phyloP scores from a whole-genome alignment of 2,797 vertebrate genomes.

The Typhlichthys eigenmanni region DNA sequence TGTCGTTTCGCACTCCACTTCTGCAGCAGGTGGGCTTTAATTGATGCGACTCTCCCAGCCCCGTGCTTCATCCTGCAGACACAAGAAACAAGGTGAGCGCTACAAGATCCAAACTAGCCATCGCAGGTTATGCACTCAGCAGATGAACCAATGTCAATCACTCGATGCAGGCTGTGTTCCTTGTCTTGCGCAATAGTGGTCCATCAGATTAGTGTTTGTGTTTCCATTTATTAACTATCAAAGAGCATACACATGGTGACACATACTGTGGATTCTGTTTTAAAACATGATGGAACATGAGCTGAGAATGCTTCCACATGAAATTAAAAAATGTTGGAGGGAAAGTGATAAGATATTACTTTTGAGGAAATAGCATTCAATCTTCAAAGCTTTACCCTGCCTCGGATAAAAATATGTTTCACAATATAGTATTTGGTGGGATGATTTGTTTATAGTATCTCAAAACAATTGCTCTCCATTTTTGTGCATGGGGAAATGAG shows the following conservation, averaged over 20 bases:
- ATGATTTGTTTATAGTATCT: no score
- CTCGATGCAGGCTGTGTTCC: background rate
- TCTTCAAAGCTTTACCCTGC: background rate
- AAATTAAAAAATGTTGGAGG: constrained; percentile 8
- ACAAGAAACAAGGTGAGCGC: constrained; percentile 1
- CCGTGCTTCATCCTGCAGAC: constrained; percentile 41
- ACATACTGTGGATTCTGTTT: constrained; percentile 4
- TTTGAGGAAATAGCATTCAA: constrained; percentile 17
- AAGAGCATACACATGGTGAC: constrained; percentile 35
- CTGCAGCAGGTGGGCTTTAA: constrained; percentile 56
- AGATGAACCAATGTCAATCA: constrained; percentile 16
- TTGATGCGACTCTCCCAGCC: constrained; percentile 1
- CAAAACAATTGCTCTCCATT: background rate
- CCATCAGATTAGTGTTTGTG: constrained; percentile 7
- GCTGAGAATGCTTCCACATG: constrained; percentile 1
- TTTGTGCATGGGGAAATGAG: constrained; percentile 1
- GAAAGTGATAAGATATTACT: constrained; percentile 16
- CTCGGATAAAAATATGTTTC: background rate
- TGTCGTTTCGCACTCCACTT: constrained; percentile 54
- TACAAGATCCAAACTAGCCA: constrained; percentile 20
- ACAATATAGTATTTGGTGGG: background rate
- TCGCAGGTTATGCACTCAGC: constrained; percentile 9
- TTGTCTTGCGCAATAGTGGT: constrained; percentile 5
- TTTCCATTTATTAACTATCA: constrained; percentile 43
- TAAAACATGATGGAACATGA: constrained; percentile 47